Evolutionary conservation across 2,888 invertebrate species (phyloP).

Genomic region (Drosophila meridionalis): DNA sequence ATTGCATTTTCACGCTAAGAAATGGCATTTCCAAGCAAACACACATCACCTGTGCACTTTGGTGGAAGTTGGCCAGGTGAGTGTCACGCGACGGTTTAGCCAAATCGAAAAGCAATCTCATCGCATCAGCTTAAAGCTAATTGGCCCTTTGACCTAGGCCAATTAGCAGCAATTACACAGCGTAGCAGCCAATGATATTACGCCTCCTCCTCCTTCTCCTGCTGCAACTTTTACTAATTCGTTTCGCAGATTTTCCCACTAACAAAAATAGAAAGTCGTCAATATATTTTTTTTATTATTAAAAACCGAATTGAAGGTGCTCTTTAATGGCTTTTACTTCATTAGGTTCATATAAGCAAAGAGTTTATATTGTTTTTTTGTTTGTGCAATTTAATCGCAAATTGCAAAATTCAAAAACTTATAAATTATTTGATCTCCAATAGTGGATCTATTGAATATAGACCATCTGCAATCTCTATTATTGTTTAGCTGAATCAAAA

Average conservation of each 20-base stretch:
- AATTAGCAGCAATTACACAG: constrained; percentile 65
- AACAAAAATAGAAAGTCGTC: constrained; percentile 52
- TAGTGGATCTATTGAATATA: not conserved
- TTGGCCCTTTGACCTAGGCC: constrained; percentile 69
- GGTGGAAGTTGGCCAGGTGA: constrained; percentile 12
- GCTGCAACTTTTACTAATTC: constrained; percentile 41
- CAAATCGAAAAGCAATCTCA: constrained; percentile 51
- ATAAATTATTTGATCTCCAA: no score
- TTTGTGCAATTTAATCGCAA: no score
- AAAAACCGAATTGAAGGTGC: not conserved
- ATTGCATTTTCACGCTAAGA: constrained; percentile 16
- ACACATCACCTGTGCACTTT: not conserved
- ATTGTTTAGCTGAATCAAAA: not conserved
- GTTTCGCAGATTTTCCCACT: constrained; percentile 46
- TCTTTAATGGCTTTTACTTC: not conserved
- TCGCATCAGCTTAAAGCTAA: constrained; percentile 53
- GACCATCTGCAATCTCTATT: not conserved
- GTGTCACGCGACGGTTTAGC: constrained; percentile 50
- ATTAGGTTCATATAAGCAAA: no score
- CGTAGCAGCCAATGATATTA: constrained; percentile 40
- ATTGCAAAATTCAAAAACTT: no score
- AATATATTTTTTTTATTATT: constrained; percentile 4
- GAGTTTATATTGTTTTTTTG: no score
- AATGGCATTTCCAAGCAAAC: constrained; percentile 25
- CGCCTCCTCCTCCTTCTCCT: constrained; percentile 8